phyloP scores from a whole-genome alignment of 2,888 invertebrate species.

The Thelaira solivaga region DNA sequence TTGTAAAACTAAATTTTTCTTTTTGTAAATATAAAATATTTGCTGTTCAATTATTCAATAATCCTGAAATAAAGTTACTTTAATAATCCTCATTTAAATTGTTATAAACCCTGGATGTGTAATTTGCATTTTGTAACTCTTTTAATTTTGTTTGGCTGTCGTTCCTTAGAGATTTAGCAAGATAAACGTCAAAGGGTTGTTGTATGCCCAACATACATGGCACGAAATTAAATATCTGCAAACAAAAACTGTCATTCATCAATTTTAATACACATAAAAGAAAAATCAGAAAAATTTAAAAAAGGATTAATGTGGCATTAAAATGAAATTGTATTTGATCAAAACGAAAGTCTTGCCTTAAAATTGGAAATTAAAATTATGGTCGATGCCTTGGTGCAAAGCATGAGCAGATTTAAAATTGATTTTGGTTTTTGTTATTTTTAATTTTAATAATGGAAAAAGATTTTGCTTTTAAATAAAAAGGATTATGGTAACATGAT shows the following conservation, averaged over 20 bases:
- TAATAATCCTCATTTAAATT: constrained; percentile 31
- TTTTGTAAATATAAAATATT: not conserved
- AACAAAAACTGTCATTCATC: constrained; percentile 41
- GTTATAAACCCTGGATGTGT: constrained; percentile 1
- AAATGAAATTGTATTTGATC: constrained; percentile 5
- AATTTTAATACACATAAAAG: constrained; percentile 45
- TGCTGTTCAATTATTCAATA: constrained; percentile 13
- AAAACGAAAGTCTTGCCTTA: not conserved
- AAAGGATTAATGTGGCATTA: constrained; percentile 26
- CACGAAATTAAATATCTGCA: not conserved
- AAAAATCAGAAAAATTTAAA: not conserved
- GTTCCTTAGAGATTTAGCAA: not conserved
- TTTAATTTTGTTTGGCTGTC: not conserved
- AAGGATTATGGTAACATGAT: too few relatives aligned
- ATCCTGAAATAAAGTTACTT: constrained; percentile 15
- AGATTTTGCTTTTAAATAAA: too few relatives aligned
- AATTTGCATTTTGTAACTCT: not conserved
- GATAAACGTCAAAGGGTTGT: constrained; percentile 32
- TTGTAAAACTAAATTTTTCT: too few relatives aligned
- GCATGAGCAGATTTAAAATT: not conserved
- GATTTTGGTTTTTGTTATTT: too few relatives aligned
- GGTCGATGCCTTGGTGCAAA: not conserved
- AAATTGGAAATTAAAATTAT: not conserved
- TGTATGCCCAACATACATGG: not conserved
- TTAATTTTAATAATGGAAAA: too few relatives aligned